Evolutionary conservation across 2,797 vertebrate species (phyloP).

Genomic region (Catostomus latipinnis): DNA sequence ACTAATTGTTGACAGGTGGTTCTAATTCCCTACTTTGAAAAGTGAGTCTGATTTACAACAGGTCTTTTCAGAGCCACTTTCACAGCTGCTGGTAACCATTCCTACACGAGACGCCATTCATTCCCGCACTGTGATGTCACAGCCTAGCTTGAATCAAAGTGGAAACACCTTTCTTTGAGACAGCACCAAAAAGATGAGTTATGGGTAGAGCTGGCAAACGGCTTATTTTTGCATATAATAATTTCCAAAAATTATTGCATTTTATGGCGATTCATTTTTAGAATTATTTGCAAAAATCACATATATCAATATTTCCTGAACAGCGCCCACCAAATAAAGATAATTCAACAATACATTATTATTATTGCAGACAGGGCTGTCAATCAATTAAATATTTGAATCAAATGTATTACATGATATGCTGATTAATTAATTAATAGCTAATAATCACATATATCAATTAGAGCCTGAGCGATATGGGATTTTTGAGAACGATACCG

Average conservation of each 20-base stretch:
- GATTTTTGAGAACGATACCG: too few species aligned
- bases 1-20: constrained; percentile 82
- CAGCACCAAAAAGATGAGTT: constrained; percentile 28
- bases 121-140: constrained; percentile 48
- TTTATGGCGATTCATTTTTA: too few species aligned
- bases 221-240: too few species aligned
- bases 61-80: constrained; percentile 68
- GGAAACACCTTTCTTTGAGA: neutral
- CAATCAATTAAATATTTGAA: neutral
- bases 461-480: too few species aligned
- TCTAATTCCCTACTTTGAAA: constrained; percentile 75
- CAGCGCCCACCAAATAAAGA: too few species aligned
- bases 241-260: too few species aligned
- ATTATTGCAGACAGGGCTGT: neutral
- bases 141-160: neutral
- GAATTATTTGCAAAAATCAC: too few species aligned
- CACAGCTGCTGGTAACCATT: constrained; percentile 65
- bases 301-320: too few species aligned
- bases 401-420: neutral
- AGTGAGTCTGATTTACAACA: constrained; percentile 79
- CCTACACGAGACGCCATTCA: constrained; percentile 30
- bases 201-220: neutral
- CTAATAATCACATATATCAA: neutral
- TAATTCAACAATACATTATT: too few species aligned
- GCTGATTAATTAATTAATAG: neutral